These are phyloP conservation scores for Drosophila fungiperda DNA, from an alignment of 2,888 invertebrate species.

Conservation along the genomic window DNA sequence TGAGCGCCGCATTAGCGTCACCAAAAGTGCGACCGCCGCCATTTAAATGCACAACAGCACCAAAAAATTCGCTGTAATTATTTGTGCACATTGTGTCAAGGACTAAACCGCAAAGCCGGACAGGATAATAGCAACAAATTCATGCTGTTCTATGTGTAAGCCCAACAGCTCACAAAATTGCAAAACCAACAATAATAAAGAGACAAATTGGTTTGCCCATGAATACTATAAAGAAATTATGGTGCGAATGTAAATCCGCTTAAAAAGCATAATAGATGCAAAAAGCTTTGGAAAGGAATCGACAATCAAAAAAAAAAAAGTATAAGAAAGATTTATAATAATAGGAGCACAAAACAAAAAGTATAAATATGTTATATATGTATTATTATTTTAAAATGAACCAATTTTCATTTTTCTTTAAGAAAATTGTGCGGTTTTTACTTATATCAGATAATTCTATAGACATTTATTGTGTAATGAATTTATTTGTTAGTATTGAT, in stretches of 20 bases:
- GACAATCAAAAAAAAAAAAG: background rate
- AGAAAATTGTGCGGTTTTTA: no score
- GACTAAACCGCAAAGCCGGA: constrained; percentile 43
- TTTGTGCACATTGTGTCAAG: constrained; percentile 53
- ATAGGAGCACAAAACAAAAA: background rate
- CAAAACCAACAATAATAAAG: constrained; percentile 5
- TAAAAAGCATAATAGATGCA: constrained; percentile 20
- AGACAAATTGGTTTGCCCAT: constrained; percentile 3
- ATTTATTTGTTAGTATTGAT: background rate
- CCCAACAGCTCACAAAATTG: background rate
- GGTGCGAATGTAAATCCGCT: constrained; percentile 36
- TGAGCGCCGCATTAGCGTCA: constrained; percentile 64
- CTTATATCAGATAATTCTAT: background rate
- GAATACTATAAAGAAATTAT: constrained; percentile 21
- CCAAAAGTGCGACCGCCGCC: constrained; percentile 52
- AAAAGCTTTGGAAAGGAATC: background rate
- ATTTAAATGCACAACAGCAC: constrained; percentile 50
- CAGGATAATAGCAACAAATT: constrained; percentile 29
- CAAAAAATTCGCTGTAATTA: constrained; percentile 45
- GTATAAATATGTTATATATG: background rate
- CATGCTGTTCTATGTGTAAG: constrained; percentile 7
- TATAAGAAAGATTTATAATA: background rate
- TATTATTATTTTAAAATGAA: background rate
- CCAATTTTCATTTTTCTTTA: background rate
- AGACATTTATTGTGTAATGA: background rate